Conservation (phyloP, 2,888 invertebrate species). For the Eudemis profundana region DNA sequence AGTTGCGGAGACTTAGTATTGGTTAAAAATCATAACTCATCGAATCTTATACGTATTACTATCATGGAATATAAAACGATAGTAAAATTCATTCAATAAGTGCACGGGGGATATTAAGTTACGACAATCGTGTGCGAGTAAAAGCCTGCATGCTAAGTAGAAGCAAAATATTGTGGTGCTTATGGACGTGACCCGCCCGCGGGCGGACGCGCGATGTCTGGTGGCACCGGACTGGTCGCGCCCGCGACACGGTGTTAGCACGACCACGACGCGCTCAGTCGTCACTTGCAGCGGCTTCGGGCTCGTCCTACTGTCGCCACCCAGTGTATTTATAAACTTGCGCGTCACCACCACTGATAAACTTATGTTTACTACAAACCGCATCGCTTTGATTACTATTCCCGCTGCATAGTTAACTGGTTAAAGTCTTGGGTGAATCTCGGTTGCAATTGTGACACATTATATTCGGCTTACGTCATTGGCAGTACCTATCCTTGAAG, state of each 20-base stretch:
- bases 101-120: constrained; percentile 6
- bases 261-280: constrained; percentile 36
- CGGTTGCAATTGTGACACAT: constrained; percentile 25
- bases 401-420: constrained; percentile 22
- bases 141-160: constrained; percentile 70
- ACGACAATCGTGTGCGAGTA: constrained; percentile 52
- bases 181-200: constrained; percentile 65
- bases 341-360: constrained; percentile 74
- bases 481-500: constrained; percentile 21
- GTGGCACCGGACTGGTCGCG: constrained; percentile 65
- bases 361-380: constrained; percentile 60
- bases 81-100: neutral
- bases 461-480: constrained; percentile 24
- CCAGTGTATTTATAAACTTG: constrained; percentile 76
- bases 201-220: constrained; percentile 48
- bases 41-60: neutral
- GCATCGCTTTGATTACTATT: constrained; percentile 33
- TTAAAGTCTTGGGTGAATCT: constrained; percentile 5
- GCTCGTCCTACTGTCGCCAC: constrained; percentile 81
- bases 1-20: too few species aligned
- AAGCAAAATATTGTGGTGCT: constrained; percentile 63
- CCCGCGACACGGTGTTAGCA: constrained; percentile 52
- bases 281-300: constrained; percentile 70
- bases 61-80: neutral
- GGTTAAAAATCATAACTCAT: neutral